Conservation (phyloP, 2,113 vertebrate species). For the Triplophysa tibetana region DNA sequence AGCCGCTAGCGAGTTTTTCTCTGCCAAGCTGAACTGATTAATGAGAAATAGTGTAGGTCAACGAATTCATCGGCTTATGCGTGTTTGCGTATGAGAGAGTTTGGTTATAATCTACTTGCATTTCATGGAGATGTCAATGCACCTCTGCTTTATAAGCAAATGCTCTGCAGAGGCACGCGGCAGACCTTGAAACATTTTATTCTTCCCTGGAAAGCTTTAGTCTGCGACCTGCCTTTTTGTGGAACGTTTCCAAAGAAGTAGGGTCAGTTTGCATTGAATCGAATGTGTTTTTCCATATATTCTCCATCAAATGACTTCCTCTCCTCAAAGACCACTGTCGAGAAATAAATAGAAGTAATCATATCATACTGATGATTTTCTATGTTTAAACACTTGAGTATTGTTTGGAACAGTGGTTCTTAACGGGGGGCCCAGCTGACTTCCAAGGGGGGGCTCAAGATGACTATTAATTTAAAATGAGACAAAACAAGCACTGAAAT, state of each 20-base stretch:
- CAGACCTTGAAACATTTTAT: constrained; percentile 6
- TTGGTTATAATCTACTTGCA: constrained; percentile 3
- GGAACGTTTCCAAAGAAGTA: constrained; percentile 5
- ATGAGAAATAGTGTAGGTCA: constrained; percentile 36
- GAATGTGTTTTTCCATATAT: constrained; percentile 21
- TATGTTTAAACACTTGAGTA: neutral
- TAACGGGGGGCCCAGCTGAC: too few species aligned
- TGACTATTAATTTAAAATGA: too few species aligned
- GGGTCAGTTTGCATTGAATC: neutral
- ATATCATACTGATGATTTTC: neutral
- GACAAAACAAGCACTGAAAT: too few species aligned
- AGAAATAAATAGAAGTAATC: neutral
- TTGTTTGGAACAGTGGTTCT: neutral
- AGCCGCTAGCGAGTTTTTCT: neutral
- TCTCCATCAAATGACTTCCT: constrained; percentile 7
- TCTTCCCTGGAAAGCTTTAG: constrained; percentile 30
- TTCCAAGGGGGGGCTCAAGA: too few species aligned
- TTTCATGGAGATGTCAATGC: constrained; percentile 46
- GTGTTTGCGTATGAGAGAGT: constrained; percentile 11
- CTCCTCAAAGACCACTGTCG: neutral
- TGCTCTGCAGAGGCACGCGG: constrained; percentile 7
- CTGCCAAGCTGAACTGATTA: constrained; percentile 31
- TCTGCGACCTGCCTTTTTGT: constrained; percentile 15
- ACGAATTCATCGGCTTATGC: constrained; percentile 44
- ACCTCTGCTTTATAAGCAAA: constrained; percentile 19